These are phyloP conservation scores for Dendroctonus valens DNA, from an alignment of 1,140 invertebrate genomes.

Conservation along the genomic window DNA sequence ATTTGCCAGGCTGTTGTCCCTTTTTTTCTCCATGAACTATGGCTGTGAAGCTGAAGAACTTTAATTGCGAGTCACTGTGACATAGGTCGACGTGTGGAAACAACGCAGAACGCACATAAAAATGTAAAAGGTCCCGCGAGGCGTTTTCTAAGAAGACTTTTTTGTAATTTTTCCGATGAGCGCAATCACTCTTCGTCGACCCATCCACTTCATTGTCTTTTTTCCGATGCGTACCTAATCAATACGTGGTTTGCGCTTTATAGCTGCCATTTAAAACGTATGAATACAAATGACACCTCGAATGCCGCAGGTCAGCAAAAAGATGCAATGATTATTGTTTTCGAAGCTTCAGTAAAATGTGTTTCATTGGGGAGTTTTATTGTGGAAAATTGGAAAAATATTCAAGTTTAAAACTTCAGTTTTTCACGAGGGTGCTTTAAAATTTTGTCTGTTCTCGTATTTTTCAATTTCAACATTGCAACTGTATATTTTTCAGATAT, in stretches of 20 bases:
- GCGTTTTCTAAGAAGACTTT: conserved; percentile 1
- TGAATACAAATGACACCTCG: conserved; percentile 1
- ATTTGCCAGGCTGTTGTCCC: too few species aligned
- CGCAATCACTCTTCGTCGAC: background rate
- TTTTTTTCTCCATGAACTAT: too few species aligned
- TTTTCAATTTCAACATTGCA: too few species aligned
- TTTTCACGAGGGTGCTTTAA: too few species aligned
- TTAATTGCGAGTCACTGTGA: background rate
- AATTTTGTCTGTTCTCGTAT: too few species aligned
- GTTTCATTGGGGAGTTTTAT: too few species aligned
- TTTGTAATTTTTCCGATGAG: conserved; percentile 2
- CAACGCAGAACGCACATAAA: background rate
- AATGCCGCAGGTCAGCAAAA: background rate
- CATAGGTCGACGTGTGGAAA: conserved; percentile 2
- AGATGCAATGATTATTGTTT: background rate
- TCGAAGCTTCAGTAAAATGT: too few species aligned
- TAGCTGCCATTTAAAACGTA: conserved; percentile 12
- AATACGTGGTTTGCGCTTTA: conserved; percentile 12
- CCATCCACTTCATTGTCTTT: background rate
- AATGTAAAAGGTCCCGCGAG: background rate
- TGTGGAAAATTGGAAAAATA: too few species aligned
- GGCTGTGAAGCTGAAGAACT: too few species aligned
- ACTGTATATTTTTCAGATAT: too few species aligned
- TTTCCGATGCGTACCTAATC: conserved; percentile 4
- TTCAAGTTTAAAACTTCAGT: too few species aligned